These are phyloP conservation scores for Agrotis segetum DNA, from an alignment of 2,888 invertebrate species.

Conservation along the genomic window DNA sequence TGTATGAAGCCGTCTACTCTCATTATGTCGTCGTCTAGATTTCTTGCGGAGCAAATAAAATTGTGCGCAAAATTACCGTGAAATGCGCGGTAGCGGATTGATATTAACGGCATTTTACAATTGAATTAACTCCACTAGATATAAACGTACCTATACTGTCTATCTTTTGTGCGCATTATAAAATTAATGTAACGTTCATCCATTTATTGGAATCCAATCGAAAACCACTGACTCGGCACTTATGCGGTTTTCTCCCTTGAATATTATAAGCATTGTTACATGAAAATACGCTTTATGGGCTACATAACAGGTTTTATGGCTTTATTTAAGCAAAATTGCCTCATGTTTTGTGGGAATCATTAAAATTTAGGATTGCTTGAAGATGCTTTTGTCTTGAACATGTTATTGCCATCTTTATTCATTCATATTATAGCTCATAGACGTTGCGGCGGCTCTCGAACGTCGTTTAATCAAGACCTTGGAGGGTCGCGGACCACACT, in stretches of 20 bases:
- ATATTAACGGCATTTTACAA: conserved; percentile 67
- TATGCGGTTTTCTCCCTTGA: conserved; percentile 59
- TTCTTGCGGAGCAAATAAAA: conserved; percentile 69
- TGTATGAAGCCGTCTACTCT: conserved; percentile 32
- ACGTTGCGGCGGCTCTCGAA: not conserved
- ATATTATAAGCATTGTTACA: conserved; percentile 63
- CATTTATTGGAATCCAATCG: conserved; percentile 60
- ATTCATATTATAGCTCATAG: conserved; percentile 21
- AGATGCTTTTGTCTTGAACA: conserved; percentile 41
- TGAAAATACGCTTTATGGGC: conserved; percentile 62
- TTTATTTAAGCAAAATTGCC: conserved; percentile 60
- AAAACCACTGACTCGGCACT: conserved; percentile 59
- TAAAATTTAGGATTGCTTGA: conserved; percentile 44
- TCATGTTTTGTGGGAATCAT: conserved; percentile 53
- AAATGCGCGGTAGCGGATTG: conserved; percentile 68
- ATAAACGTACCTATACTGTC: conserved; percentile 39
- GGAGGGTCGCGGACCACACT: conserved; percentile 7
- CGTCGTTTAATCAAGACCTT: not conserved
- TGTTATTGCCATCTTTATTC: conserved; percentile 41
- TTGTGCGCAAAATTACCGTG: conserved; percentile 71
- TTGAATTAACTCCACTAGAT: conserved; percentile 58
- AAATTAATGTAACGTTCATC: conserved; percentile 54
- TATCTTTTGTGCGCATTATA: conserved; percentile 40
- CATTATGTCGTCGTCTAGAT: conserved; percentile 42
- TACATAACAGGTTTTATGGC: conserved; percentile 62